Percentiles rank a stretch among this genome's conserved stretches.
Conservation (phyloP, 2,113 vertebrate species). For the Anguilla japonica region DNA sequence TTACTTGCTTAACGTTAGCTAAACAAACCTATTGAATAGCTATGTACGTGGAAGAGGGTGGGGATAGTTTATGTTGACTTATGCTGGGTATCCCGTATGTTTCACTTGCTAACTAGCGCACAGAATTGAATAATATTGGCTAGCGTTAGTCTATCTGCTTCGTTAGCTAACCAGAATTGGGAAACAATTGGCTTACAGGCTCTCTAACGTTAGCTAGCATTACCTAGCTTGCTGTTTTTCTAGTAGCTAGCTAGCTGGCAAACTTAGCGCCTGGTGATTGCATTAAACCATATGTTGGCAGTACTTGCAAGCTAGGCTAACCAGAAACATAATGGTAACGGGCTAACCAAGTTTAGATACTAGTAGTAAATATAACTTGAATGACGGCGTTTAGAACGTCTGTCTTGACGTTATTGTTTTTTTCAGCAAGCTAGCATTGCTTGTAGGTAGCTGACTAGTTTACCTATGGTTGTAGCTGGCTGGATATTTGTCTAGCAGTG, state of each 20-base stretch:
- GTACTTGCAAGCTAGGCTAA: not conserved
- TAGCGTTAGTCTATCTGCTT: not conserved
- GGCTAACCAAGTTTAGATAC: not conserved
- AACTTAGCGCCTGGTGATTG: not conserved
- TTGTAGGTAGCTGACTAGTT: not conserved
- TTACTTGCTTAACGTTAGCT: not conserved
- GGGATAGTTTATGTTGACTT: not conserved
- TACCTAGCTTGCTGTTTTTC: not conserved
- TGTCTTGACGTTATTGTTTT: not conserved
- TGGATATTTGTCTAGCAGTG: not conserved
- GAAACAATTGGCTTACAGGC: not conserved
- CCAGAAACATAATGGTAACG: not conserved
- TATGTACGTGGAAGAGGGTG: not conserved
- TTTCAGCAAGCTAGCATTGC: not conserved
- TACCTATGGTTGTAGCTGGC: not conserved
- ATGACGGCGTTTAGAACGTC: not conserved
- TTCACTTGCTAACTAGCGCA: not conserved
- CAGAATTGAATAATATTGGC: not conserved
- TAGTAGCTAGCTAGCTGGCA: not conserved
- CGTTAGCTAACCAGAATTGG: not conserved
- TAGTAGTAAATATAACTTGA: no score
- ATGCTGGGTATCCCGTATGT: not conserved
- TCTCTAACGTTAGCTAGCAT: not conserved
- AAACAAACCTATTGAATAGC: not conserved
- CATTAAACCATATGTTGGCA: not conserved